Percentiles rank a stretch among this genome's conserved stretches.
Conservation (phyloP, 2,797 vertebrate species). For the Luscinia luscinia region DNA sequence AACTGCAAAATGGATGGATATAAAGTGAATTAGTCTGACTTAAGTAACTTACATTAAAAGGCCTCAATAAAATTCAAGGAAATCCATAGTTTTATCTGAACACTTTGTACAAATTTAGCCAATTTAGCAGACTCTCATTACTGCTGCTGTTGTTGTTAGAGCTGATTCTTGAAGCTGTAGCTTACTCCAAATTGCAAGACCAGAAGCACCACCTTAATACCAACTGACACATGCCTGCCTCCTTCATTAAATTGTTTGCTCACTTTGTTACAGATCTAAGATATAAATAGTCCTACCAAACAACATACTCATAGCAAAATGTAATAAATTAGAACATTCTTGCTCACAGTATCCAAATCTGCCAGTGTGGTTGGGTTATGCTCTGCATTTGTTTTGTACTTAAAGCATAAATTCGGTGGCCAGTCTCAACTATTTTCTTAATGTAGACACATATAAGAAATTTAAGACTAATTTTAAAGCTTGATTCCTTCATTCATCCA, state of each 20-base stretch:
- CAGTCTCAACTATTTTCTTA: neutral
- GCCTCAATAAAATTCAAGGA: neutral
- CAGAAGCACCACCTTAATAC: neutral
- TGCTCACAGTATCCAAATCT: neutral
- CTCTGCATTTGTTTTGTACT: neutral
- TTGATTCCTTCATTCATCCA: neutral
- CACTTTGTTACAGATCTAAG: neutral
- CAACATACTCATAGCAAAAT: neutral
- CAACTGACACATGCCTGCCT: neutral
- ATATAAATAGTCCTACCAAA: neutral
- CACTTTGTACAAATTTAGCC: neutral
- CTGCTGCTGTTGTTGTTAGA: neutral
- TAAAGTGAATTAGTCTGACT: neutral
- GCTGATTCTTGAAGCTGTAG: neutral
- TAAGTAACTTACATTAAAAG: neutral
- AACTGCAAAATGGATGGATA: neutral
- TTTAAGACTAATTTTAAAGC: neutral
- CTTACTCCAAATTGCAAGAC: neutral
- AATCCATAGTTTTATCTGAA: neutral
- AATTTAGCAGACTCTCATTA: neutral
- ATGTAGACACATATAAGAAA: neutral
- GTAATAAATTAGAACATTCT: neutral
- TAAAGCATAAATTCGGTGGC: neutral
- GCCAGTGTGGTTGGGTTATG: neutral
- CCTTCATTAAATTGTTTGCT: neutral